phyloP scores from a whole-genome alignment of 2,888 invertebrate genomes.

The Amblyjoppa proteus region DNA sequence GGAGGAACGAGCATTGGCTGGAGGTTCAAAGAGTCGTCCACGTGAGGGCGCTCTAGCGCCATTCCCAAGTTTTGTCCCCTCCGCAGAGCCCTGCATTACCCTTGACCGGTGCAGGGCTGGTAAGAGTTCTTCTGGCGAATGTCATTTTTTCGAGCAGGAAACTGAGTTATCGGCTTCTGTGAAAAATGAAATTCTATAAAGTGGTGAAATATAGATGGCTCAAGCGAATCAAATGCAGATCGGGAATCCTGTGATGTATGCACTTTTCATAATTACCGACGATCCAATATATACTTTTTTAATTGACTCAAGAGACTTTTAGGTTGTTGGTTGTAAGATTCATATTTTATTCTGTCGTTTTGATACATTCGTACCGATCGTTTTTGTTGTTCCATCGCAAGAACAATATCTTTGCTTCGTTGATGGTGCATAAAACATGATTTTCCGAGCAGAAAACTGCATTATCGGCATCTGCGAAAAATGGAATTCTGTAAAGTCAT shows the following conservation, averaged over 20 bases:
- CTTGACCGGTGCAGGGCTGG: neutral
- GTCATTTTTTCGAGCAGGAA: neutral
- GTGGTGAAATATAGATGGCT: neutral
- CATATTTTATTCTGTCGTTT: too few species aligned
- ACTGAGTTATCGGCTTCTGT: conserved; percentile 26
- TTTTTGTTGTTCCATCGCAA: too few species aligned
- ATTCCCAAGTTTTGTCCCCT: neutral
- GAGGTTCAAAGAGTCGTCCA: neutral
- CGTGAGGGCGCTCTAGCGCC: neutral
- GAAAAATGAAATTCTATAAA: neutral
- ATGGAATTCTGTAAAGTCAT: neutral
- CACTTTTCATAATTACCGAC: neutral
- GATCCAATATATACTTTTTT: neutral
- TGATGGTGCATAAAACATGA: too few species aligned
- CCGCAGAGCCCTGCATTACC: conserved; percentile 14
- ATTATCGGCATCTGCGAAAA: conserved; percentile 25
- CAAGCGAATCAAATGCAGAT: neutral
- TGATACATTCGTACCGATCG: too few species aligned
- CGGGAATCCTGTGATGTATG: neutral
- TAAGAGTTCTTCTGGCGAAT: neutral
- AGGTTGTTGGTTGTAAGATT: too few species aligned
- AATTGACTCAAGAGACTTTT: neutral
- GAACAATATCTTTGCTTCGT: too few species aligned
- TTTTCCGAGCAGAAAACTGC: neutral
- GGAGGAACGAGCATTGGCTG: neutral